phyloP scores from a whole-genome alignment of 2,113 vertebrate species.

The Ciconia stormi region DNA sequence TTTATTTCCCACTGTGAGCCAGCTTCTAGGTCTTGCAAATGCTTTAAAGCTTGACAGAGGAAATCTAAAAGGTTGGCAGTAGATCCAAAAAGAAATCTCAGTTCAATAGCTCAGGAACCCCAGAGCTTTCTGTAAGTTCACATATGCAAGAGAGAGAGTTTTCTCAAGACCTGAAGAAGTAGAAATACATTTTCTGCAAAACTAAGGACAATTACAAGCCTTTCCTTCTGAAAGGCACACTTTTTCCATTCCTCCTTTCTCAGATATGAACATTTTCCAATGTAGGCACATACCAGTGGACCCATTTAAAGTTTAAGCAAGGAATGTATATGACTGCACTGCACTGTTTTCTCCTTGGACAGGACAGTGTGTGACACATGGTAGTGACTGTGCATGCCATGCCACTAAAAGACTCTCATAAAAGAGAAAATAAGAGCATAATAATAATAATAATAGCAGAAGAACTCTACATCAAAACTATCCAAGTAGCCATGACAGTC shows the following conservation, averaged over 20 bases:
- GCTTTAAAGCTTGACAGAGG: neutral
- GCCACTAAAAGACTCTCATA: neutral
- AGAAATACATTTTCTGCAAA: neutral
- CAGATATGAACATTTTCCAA: neutral
- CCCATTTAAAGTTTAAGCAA: neutral
- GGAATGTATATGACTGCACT: neutral
- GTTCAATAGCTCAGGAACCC: neutral
- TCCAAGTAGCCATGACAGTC: neutral
- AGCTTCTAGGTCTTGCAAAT: neutral
- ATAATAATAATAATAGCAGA: neutral
- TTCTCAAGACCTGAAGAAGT: neutral
- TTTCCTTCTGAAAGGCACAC: neutral
- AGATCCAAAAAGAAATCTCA: neutral
- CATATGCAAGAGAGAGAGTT: neutral
- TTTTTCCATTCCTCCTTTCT: neutral
- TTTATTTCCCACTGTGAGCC: neutral
- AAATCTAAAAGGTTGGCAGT: neutral
- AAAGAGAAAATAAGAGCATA: neutral
- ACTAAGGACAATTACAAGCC: neutral
- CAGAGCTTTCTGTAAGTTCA: neutral
- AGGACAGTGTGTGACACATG: neutral
- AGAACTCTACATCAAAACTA: neutral
- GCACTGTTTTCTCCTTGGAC: neutral
- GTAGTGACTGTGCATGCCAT: neutral
- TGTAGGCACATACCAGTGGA: neutral